These are phyloP conservation scores for Calyptomena viridis DNA, from an alignment of 2,113 vertebrate species.

Conservation along the genomic window DNA sequence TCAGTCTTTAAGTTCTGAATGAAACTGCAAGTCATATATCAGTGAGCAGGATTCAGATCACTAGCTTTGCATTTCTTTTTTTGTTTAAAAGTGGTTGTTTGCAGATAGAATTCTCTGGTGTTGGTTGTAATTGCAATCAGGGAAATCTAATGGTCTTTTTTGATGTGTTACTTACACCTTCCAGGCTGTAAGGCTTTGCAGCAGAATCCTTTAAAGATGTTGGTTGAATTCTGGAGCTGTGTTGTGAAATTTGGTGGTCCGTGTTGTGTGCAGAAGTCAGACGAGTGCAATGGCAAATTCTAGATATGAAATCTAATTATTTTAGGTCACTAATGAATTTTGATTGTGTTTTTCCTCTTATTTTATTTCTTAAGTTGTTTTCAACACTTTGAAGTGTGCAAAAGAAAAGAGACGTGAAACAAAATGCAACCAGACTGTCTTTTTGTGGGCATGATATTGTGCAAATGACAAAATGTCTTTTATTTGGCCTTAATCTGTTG, in stretches of 20 bases:
- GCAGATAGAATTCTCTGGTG: neutral
- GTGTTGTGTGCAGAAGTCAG: neutral
- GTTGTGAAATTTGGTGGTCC: neutral
- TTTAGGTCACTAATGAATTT: neutral
- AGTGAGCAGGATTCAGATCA: neutral
- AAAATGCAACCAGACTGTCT: neutral
- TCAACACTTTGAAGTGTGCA: neutral
- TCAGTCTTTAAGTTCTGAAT: constrained; percentile 46
- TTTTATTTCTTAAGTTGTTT: neutral
- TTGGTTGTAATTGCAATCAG: neutral
- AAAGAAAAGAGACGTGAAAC: neutral
- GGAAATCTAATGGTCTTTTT: neutral
- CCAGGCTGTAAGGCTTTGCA: neutral
- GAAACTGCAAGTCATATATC: constrained; percentile 47
- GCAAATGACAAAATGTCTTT: neutral
- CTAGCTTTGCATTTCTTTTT: constrained; percentile 6
- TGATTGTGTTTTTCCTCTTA: fast-evolving
- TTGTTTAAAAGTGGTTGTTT: constrained; percentile 24
- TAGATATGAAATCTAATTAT: neutral
- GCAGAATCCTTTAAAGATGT: neutral
- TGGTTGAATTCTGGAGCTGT: neutral
- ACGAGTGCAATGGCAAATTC: neutral
- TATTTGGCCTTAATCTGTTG: neutral
- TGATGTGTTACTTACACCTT: constrained; percentile 5
- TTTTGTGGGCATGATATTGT: neutral